Conservation (phyloP, 2,797 vertebrate genomes). For the Pteronotus mesoamericanus region DNA sequence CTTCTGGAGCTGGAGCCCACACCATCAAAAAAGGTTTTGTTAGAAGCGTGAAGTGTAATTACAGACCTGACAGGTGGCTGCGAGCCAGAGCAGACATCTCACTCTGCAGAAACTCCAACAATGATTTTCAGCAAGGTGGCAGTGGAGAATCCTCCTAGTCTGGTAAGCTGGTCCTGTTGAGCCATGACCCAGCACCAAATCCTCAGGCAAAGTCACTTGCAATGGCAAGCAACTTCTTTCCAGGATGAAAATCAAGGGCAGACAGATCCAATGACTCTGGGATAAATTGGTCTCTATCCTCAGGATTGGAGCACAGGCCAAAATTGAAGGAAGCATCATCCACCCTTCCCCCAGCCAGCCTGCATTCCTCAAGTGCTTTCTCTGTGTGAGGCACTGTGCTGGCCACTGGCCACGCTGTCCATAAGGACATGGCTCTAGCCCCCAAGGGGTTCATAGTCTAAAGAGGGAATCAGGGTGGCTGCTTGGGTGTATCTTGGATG, state of each 20-base stretch:
- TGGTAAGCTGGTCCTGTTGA: conserved; percentile 56
- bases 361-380: too few species aligned
- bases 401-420: not conserved
- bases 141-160: conserved; percentile 55
- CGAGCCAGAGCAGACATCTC: conserved; percentile 72
- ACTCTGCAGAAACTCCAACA: conserved; percentile 70
- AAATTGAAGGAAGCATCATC: too few species aligned
- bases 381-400: too few species aligned
- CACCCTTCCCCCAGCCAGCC: not conserved
- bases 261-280: not conserved
- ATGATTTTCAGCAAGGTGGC: conserved; percentile 71
- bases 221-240: conserved; percentile 61
- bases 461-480: not conserved
- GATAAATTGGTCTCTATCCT: not conserved
- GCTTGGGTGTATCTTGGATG: not conserved
- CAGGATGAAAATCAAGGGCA: conserved; percentile 43
- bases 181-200: conserved; percentile 64
- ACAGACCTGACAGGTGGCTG: conserved; percentile 75
- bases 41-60: conserved; percentile 67
- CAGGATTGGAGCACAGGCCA: not conserved
- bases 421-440: not conserved
- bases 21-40: conserved; percentile 67
- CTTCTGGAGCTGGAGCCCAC: conserved; percentile 48
- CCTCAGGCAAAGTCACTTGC: conserved; percentile 68
- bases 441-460: not conserved